A percentile compares a stretch with the other conserved stretches of the same genome.
Conservation (phyloP, 2,888 invertebrate genomes). For the Lepetodrilus schrolli region DNA sequence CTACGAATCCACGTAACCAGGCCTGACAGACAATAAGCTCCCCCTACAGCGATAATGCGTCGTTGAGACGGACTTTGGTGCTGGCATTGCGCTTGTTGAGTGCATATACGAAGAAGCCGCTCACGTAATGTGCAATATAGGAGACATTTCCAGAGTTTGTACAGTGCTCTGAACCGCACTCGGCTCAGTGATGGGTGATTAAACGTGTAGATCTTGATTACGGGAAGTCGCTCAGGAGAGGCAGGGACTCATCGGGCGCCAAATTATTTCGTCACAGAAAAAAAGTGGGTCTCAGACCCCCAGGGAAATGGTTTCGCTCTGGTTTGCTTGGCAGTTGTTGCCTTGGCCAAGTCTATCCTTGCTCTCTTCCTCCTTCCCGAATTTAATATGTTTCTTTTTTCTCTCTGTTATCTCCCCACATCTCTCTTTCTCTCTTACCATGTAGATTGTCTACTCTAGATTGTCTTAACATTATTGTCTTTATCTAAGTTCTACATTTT, state of each 20-base stretch:
- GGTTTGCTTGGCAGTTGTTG: constrained; percentile 4
- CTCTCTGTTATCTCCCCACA: too few relatives aligned
- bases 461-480: too few relatives aligned
- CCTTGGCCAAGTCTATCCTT: too few relatives aligned
- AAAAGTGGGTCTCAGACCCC: not conserved
- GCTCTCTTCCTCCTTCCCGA: not conserved
- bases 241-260: not conserved
- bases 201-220: constrained; percentile 15
- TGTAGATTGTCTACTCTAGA: too few relatives aligned
- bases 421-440: too few relatives aligned
- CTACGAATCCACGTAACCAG: too few relatives aligned
- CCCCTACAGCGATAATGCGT: too few relatives aligned
- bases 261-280: constrained; percentile 22
- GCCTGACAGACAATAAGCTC: not conserved
- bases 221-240: not conserved
- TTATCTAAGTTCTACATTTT: too few relatives aligned
- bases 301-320: not conserved
- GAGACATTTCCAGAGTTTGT: constrained; percentile 2
- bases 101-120: not conserved
- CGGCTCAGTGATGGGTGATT: not conserved
- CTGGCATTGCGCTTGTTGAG: not conserved
- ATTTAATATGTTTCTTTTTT: not conserved
- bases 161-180: not conserved
- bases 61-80: too few relatives aligned
- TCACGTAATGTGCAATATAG: constrained; percentile 3